Base-by-base conservation (phyloP, 2,888 invertebrate genomes). In the Neoaliturus tenellus region DNA sequence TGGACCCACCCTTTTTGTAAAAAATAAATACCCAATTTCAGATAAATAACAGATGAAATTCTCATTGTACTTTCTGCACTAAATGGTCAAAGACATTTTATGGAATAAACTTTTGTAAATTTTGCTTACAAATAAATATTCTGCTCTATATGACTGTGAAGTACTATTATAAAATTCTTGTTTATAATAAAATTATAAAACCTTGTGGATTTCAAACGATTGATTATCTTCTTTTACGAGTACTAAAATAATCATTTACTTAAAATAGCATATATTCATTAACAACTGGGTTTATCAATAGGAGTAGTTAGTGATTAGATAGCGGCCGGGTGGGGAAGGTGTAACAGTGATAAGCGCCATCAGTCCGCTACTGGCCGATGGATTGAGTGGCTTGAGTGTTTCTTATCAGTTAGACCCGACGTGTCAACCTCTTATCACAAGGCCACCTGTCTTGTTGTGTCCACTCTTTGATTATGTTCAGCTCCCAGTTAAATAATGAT, bases 381-480 rank as follows among this genome's bases (percentile, higher is more conserved):
- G 69, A 33, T 23, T 58, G 58, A 58, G 58, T 23, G 33, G 67
- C 25, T 69, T 69, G 33, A 69, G 33, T 39, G 39, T 0, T 39
- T 35, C 39, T 69, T 69, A 35, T 35, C 35, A 69, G 35, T 33
- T 33, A 3, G 14, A 28, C 10, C 67, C 3, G 67, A 20, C 31
- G 28, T 31, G 20, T 10, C n/a, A n/a, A n/a, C n/a, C n/a, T n/a
- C n/a, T n/a, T n/a, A n/a, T n/a, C 35, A 35, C 69, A 69, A 69
- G 69, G 69, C 31, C 69, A 69, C 39, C 35, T 39, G 69, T 33
- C 39, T 69, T 31, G 39, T 69, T 69, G 14, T 69, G 69, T 69
- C 69, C 69, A 35, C 69, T 35, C 23, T 69, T n/a, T 69, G 69
- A 69, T 69, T 35, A 69, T 69, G 69, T 39, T 35, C 31, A 39